phyloP scores from a whole-genome alignment of 1,140 invertebrate genomes.

The Odontomachus brunneus region DNA sequence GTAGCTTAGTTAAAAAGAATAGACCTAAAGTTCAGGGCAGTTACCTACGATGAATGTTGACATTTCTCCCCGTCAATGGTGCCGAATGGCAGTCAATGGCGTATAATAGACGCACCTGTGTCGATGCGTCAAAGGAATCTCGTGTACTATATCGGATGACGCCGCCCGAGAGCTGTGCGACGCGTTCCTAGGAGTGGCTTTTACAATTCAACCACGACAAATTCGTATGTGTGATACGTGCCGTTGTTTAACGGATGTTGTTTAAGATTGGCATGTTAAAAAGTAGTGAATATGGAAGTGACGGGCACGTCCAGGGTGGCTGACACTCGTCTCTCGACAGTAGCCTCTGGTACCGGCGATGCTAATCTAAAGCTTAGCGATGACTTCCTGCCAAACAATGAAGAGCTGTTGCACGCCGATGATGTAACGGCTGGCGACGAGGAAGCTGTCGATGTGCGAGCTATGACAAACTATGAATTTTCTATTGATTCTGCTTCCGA shows the following conservation, averaged over 20 bases:
- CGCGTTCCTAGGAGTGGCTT: slow-evolving; percentile 63
- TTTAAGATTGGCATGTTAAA: slow-evolving; percentile 72
- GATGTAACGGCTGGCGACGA: slow-evolving; percentile 14
- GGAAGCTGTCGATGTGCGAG: slow-evolving; percentile 10
- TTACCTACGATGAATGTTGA: slow-evolving; percentile 63
- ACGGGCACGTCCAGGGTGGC: slow-evolving; percentile 53
- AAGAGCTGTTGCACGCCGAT: slow-evolving; percentile 16
- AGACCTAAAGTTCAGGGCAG: background rate
- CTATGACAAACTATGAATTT: slow-evolving; percentile 48
- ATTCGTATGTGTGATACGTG: slow-evolving; percentile 1
- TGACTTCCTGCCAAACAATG: background rate
- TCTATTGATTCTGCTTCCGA: background rate
- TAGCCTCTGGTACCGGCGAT: slow-evolving; percentile 37
- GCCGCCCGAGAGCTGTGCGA: slow-evolving; percentile 37
- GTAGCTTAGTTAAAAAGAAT: no score
- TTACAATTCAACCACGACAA: slow-evolving; percentile 46
- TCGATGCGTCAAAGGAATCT: slow-evolving; percentile 65
- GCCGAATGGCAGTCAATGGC: slow-evolving; percentile 50
- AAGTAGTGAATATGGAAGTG: slow-evolving; percentile 72
- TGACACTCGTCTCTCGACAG: slow-evolving; percentile 56
- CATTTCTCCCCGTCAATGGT: slow-evolving; percentile 41
- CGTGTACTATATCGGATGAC: slow-evolving; percentile 63
- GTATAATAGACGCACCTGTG: slow-evolving; percentile 60
- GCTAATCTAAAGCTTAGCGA: background rate
- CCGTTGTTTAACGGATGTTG: slow-evolving; percentile 58